These are phyloP conservation scores for Nicator chloris DNA, from an alignment of 2,113 vertebrate genomes.

Conservation along the genomic window DNA sequence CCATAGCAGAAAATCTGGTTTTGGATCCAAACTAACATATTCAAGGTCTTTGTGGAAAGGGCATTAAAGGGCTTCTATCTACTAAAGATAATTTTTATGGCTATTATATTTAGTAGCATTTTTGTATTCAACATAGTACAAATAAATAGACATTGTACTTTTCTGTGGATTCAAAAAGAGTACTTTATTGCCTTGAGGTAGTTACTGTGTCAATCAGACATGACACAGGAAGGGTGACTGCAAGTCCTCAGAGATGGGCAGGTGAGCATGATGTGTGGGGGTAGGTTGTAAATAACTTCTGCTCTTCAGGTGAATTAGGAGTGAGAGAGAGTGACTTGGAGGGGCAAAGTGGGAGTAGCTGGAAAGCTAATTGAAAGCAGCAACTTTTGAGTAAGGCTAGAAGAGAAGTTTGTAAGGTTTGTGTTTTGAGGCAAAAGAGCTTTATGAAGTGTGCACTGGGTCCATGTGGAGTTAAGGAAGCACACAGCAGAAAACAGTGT, in stretches of 20 bases:
- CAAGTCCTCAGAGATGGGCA: neutral
- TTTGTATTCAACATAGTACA: neutral
- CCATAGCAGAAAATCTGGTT: neutral
- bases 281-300: neutral
- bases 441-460: constrained; percentile 39
- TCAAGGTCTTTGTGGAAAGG: neutral
- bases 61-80: neutral
- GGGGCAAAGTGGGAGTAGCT: neutral
- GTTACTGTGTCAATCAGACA: neutral
- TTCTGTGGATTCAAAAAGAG: neutral
- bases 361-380: neutral
- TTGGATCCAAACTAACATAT: neutral
- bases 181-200: neutral
- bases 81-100: neutral
- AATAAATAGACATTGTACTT: neutral
- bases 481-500: neutral
- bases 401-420: neutral
- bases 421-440: neutral
- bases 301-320: neutral
- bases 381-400: neutral
- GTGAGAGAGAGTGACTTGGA: neutral
- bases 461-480: neutral
- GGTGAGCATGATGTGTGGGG: neutral
- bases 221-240: neutral
- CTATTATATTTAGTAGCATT: neutral